These are phyloP conservation scores for Rhynchophorus ferrugineus DNA, from an alignment of 1,140 invertebrate species.

Conservation along the genomic window DNA sequence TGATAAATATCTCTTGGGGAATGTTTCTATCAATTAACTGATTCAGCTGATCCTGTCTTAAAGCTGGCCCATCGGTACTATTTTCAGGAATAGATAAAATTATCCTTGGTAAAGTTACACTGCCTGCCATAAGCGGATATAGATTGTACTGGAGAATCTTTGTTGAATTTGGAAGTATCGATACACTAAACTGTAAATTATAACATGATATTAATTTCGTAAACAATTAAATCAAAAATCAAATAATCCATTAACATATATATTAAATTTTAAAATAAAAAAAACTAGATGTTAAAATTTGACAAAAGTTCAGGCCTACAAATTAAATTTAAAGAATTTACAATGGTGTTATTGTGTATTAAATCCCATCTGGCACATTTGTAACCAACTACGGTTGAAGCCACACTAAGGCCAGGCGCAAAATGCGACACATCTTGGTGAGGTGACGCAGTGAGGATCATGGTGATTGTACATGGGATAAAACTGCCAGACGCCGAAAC, in stretches of 20 bases:
- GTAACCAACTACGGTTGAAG: too few relatives aligned
- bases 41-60: constrained; percentile 43
- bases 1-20: constrained; percentile 53
- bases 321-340: too few relatives aligned
- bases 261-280: neutral
- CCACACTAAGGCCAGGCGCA: too few relatives aligned
- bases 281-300: neutral
- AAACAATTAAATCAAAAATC: too few relatives aligned
- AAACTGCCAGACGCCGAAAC: too few relatives aligned
- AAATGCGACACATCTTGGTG: too few relatives aligned
- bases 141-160: constrained; percentile 62
- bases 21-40: constrained; percentile 45
- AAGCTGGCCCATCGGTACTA: constrained; percentile 38
- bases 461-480: too few relatives aligned
- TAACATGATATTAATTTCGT: neutral
- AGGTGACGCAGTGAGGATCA: too few relatives aligned
- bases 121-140: constrained; percentile 63
- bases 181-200: constrained; percentile 52
- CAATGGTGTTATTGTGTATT: too few relatives aligned
- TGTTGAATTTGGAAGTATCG: constrained; percentile 54
- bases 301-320: too few relatives aligned
- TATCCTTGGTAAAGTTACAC: constrained; percentile 59
- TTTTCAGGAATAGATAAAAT: constrained; percentile 49
- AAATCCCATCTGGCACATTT: too few relatives aligned
- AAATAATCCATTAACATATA: too few relatives aligned